Base-by-base conservation (phyloP, 2,113 vertebrate genomes). In the Nicator chloris region DNA sequence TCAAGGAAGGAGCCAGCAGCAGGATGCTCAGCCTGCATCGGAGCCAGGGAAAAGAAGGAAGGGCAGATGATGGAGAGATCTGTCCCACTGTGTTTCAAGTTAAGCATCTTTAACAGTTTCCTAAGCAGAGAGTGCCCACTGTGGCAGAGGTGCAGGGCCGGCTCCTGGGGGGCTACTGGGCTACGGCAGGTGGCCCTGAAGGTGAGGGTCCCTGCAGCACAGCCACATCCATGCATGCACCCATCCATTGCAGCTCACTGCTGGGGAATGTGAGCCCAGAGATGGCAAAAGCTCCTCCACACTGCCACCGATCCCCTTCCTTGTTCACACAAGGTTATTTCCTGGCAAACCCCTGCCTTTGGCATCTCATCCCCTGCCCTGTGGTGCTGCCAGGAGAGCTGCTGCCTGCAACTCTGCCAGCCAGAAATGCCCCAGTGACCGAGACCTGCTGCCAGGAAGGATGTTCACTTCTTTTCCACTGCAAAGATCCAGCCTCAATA, bases 141-240 rank as follows among this genome's bases (percentile, higher is more conserved):
- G 45, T 1, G 1, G 60, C 60, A 72, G 64, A 33, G 51, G 35
- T 21, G 61, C 51, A 66, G 51, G 20, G 20, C 30, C 2, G 3
- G 50, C 35, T 75, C 14, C 33, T 27, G 56, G 19, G n/a, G 45
- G 21, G 14, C 28, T 64, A 3, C 24, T 3, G 18, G 40, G 40
- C 39, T 64, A 20, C 4, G 5, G 23, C 5, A 40, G 21, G 12
- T 23, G 7, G 6, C 33, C 35, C 3, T 11, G 33, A 42, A 50
- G 35, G 15, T 0, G 7, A 64, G 15, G 13, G 22, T 72, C 39
- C 44, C 57, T 42, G 33, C 60, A 35, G 54, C 6, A 2, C 0
- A 0, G 39, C 45, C 9, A 6, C 35, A 22, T 7, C 5, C 1
- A 2, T 35, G 39, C 39, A 24, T 76, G 28, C 28, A 11, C 3